Percentiles rank a stretch among this genome's conserved stretches.
Conservation (phyloP, 2,888 invertebrate genomes). For the Tipula confusa region DNA sequence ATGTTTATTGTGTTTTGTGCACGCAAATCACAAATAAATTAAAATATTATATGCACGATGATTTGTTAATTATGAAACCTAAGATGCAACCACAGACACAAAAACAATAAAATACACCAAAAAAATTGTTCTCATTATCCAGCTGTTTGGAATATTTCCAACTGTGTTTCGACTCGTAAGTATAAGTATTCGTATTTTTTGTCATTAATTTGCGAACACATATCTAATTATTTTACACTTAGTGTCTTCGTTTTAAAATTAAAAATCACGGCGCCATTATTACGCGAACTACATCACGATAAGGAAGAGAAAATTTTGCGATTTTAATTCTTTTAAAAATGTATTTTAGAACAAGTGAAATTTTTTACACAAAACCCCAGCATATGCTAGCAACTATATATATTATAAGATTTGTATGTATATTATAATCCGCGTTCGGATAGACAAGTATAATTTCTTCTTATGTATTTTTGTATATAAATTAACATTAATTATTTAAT, state of each 20-base stretch:
- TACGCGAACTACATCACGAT: neutral
- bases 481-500: constrained; percentile 12
- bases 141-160: constrained; percentile 9
- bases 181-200: neutral
- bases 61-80: neutral
- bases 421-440: neutral
- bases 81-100: neutral
- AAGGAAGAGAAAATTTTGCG: neutral
- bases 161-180: neutral
- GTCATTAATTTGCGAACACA: neutral
- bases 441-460: neutral
- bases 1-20: neutral
- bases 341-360: constrained; percentile 13
- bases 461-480: neutral
- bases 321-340: neutral
- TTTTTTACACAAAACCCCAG: neutral
- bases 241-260: neutral
- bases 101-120: too few species aligned
- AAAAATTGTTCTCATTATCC: neutral
- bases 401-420: too few species aligned
- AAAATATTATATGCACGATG: neutral
- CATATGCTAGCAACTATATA: neutral
- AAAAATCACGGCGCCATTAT: constrained; percentile 3
- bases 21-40: constrained; percentile 3
- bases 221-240: neutral